A percentile compares a stretch with the other conserved stretches of the same genome.
Evolutionary conservation across 1,140 invertebrate species (phyloP).

Genomic region (Nixonia krombeini): DNA sequence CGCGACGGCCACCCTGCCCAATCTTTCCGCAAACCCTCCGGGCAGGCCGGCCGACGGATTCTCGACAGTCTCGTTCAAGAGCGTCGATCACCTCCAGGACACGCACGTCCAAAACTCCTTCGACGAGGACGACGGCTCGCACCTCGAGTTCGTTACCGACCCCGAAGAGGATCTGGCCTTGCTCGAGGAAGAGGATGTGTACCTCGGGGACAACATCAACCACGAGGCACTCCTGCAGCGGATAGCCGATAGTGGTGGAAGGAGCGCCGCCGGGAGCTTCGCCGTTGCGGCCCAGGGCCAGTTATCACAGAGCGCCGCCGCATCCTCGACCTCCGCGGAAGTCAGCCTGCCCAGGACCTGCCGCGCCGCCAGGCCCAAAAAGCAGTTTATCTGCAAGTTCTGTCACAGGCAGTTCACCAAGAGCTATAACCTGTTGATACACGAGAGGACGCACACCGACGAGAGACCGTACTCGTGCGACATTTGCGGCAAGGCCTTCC

Average conservation of each 20-base stretch:
- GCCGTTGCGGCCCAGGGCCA: slow-evolving; percentile 27
- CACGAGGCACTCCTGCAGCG: slow-evolving; percentile 60
- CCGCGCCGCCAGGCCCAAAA: slow-evolving; percentile 75
- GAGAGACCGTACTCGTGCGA: slow-evolving; percentile 98
- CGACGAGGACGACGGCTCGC: slow-evolving; percentile 59
- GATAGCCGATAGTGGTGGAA: slow-evolving; percentile 51
- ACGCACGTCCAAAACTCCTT: slow-evolving; percentile 40
- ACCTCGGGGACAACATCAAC: slow-evolving; percentile 47
- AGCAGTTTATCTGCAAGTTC: slow-evolving; percentile 91
- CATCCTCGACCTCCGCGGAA: slow-evolving; percentile 62
- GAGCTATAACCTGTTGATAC: slow-evolving; percentile 97
- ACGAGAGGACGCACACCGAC: slow-evolving; percentile 98
- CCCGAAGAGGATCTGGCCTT: slow-evolving; percentile 73
- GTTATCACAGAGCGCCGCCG: slow-evolving; percentile 26
- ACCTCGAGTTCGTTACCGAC: slow-evolving; percentile 62
- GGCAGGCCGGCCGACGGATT: slow-evolving; percentile 13
- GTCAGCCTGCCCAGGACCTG: slow-evolving; percentile 60
- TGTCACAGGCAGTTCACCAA: slow-evolving; percentile 98
- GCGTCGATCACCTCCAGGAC: slow-evolving; percentile 15
- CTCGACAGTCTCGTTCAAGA: slow-evolving; percentile 23
- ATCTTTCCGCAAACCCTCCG: slow-evolving; percentile 59
- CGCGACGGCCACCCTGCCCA: slow-evolving; percentile 66
- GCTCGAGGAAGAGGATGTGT: slow-evolving; percentile 62
- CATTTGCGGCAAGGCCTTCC: slow-evolving; percentile 91
- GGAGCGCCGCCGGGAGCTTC: slow-evolving; percentile 7